Evolutionary conservation across 1,140 invertebrate genomes (phyloP), one percentile per base, ranked within the genome.

Genomic region (Diprion similis): DNA sequence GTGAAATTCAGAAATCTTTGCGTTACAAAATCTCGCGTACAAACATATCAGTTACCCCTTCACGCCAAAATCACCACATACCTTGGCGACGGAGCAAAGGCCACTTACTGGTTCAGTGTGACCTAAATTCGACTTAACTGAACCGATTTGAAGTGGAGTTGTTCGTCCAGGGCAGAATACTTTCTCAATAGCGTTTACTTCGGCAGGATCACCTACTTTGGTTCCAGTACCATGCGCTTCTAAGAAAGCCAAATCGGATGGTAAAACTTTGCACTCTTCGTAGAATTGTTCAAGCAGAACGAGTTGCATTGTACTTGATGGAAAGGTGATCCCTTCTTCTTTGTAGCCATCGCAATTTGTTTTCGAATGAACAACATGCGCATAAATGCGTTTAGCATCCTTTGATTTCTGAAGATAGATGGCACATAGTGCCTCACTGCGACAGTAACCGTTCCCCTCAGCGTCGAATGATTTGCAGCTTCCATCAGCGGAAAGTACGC

Each of bases 91-190:
- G 8, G 94, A 93, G 83, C 93, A 94, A 1, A 94, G 86, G 73
- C 95, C 95, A 9, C 95, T 96, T 1, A 93, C 93, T 13, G 95
- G 92, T 86, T 98, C 96, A 8, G 94, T 91, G 85, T 98, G 96
- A 0, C 96, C 96, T 83, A 97, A 91, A 85, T 97, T 97, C 0
- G 95, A 96, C 84, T 98, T 98, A 4, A 96, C 90, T 0, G 95
- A 95, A 2, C 96, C 96, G 79, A 97, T 93, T 24, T 91, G 83
- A 0, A 98, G 86, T 0, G 95, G 94, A 13, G 85, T 87, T 0
- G 83, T 85, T 10, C 92, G 86, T n/a, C 91, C 90, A 13, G 88
- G 91, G 78, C 94, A 95, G 82, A 97, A 93, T 13, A 96, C 90
- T 80, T 93, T 92, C 66, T 94, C 91, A 46, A 97, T 92, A 1